phyloP scores from a whole-genome alignment of 2,888 invertebrate genomes.

The Melinaea marsaeus region DNA sequence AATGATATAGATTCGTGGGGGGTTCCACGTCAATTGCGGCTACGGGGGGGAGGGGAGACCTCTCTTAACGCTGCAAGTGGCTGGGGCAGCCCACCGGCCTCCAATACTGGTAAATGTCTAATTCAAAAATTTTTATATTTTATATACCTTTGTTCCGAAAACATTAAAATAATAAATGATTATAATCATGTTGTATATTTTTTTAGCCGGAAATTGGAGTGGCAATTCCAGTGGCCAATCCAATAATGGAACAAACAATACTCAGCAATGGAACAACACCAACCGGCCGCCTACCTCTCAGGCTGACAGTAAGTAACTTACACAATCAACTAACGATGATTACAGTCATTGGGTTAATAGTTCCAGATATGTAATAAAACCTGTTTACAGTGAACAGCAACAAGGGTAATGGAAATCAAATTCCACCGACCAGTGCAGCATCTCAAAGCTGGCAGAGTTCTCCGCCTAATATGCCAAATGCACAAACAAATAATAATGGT shows the following conservation, averaged over 20 bases:
- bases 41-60: slow-evolving; percentile 89
- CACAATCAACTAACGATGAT: slow-evolving; percentile 14
- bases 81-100: slow-evolving; percentile 87
- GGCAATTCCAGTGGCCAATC: slow-evolving; percentile 67
- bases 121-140: no score
- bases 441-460: slow-evolving; percentile 69
- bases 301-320: slow-evolving; percentile 64
- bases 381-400: slow-evolving; percentile 68
- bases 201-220: slow-evolving; percentile 73
- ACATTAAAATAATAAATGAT: no score
- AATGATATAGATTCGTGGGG: slow-evolving; percentile 74
- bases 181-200: slow-evolving; percentile 16
- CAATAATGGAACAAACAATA: slow-evolving; percentile 68
- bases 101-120: slow-evolving; percentile 75
- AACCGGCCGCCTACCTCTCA: slow-evolving; percentile 75
- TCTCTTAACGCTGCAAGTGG: slow-evolving; percentile 87
- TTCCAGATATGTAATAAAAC: slow-evolving; percentile 5
- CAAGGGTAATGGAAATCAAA: slow-evolving; percentile 66
- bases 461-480: slow-evolving; percentile 69
- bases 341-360: slow-evolving; percentile 1
- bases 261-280: slow-evolving; percentile 74
- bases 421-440: slow-evolving; percentile 66
- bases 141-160: no score
- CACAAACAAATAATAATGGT: slow-evolving; percentile 71
- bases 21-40: slow-evolving; percentile 79